These are phyloP conservation scores for Craseonycteris thonglongyai DNA, from an alignment of 2,113 vertebrate genomes.

Conservation along the genomic window DNA sequence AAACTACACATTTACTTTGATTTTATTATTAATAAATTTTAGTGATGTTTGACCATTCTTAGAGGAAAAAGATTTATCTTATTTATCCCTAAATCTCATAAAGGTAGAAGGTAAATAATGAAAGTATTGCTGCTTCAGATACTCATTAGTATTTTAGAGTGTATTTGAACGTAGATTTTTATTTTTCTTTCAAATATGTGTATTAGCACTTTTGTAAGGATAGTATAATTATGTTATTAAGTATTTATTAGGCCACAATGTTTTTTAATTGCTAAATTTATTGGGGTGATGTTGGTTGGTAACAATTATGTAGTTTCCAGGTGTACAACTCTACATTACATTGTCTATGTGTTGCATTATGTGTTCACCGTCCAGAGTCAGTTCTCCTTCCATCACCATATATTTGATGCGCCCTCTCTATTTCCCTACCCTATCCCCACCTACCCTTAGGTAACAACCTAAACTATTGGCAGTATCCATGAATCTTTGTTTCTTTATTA, in stretches of 20 bases:
- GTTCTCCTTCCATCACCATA: too few relatives aligned
- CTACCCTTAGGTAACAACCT: too few relatives aligned
- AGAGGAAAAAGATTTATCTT: not conserved
- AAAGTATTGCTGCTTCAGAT: not conserved
- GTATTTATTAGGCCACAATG: not conserved
- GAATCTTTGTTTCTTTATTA: too few relatives aligned
- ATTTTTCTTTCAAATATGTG: conserved; percentile 1
- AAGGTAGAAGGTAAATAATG: not conserved
- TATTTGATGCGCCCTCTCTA: too few relatives aligned
- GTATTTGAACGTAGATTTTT: conserved; percentile 20
- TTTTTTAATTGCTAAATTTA: too few relatives aligned
- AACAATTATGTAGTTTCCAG: too few relatives aligned
- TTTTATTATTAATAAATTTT: conserved; percentile 19
- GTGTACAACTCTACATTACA: too few relatives aligned
- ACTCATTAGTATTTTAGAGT: not conserved
- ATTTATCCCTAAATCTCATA: conserved; percentile 16
- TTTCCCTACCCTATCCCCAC: too few relatives aligned
- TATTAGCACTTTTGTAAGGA: not conserved
- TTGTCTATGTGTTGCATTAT: too few relatives aligned
- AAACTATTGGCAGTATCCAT: too few relatives aligned
- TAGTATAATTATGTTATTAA: not conserved
- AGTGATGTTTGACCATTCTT: conserved; percentile 11
- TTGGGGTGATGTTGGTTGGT: too few relatives aligned
- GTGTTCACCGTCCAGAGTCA: too few relatives aligned
- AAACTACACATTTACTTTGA: conserved; percentile 13